Conservation (phyloP, 2,797 vertebrate genomes). For the Phrynocephalus forsythii region DNA sequence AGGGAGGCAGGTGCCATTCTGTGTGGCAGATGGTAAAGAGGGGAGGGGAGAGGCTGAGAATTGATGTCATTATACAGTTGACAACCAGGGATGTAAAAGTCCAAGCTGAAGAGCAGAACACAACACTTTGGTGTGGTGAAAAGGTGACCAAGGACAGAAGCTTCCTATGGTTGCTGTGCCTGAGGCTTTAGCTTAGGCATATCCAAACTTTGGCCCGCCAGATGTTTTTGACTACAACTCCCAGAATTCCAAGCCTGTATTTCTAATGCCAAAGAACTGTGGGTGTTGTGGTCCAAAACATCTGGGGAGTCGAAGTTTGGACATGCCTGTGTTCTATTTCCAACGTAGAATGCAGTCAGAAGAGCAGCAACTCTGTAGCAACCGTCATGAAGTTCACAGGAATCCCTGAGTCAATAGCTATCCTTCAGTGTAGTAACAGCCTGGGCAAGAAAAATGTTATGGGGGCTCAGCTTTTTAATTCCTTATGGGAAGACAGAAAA, state of each 20-base stretch:
- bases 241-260: too few relatives aligned
- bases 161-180: background rate
- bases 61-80: constrained; percentile 56
- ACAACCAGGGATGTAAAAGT: constrained; percentile 64
- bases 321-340: too few relatives aligned
- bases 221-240: too few relatives aligned
- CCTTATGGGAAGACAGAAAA: too few relatives aligned
- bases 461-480: too few relatives aligned
- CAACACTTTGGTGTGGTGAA: constrained; percentile 30
- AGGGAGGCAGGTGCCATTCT: constrained; percentile 63
- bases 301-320: too few relatives aligned
- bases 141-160: constrained; percentile 41
- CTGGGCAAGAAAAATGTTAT: background rate
- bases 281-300: too few relatives aligned
- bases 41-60: background rate
- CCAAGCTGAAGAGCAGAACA: constrained; percentile 19
- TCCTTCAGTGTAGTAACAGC: background rate
- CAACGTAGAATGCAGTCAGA: background rate
- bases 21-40: constrained; percentile 68
- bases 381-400: background rate
- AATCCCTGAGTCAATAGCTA: background rate
- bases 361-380: background rate
- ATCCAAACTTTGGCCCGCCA: too few relatives aligned
- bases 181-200: constrained; percentile 49
- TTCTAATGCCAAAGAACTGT: too few relatives aligned